Conservation (phyloP, 1,140 invertebrate species). For the Zaprionus capensis region DNA sequence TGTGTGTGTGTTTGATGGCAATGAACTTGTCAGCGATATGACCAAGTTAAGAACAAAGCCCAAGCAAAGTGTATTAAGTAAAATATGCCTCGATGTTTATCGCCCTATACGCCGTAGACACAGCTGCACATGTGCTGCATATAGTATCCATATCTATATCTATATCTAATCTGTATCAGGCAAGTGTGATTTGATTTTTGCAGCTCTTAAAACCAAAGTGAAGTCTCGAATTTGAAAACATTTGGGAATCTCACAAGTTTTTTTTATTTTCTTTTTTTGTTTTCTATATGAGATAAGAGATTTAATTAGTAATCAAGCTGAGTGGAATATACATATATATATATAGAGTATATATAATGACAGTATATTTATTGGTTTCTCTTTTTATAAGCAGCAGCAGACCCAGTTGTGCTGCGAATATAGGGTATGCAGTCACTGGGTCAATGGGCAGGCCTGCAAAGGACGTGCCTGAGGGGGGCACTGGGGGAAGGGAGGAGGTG, state of each 20-base stretch:
- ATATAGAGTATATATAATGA: constrained; percentile 9
- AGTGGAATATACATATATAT: background rate
- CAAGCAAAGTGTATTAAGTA: constrained; percentile 2
- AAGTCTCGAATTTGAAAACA: background rate
- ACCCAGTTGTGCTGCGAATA: background rate
- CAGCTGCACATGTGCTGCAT: background rate
- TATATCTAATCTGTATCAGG: background rate
- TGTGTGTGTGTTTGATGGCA: constrained; percentile 12
- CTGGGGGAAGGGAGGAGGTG: no score
- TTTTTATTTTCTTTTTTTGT: background rate
- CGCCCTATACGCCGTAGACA: background rate
- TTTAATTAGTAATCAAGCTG: background rate
- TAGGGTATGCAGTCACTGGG: constrained; percentile 27
- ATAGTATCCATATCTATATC: background rate
- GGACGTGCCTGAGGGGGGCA: background rate
- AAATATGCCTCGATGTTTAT: background rate
- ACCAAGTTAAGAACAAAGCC: constrained; percentile 27
- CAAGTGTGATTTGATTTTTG: background rate
- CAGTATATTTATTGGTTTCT: background rate
- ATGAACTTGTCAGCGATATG: constrained; percentile 34
- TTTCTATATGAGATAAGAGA: background rate
- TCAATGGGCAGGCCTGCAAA: constrained; percentile 13
- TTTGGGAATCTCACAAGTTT: background rate
- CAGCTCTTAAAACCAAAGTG: background rate
- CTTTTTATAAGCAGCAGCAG: background rate